Percentiles rank a stretch among this genome's conserved stretches.
Evolutionary conservation across 2,888 invertebrate species (phyloP).

Genomic region (Yponomeuta malinellus): DNA sequence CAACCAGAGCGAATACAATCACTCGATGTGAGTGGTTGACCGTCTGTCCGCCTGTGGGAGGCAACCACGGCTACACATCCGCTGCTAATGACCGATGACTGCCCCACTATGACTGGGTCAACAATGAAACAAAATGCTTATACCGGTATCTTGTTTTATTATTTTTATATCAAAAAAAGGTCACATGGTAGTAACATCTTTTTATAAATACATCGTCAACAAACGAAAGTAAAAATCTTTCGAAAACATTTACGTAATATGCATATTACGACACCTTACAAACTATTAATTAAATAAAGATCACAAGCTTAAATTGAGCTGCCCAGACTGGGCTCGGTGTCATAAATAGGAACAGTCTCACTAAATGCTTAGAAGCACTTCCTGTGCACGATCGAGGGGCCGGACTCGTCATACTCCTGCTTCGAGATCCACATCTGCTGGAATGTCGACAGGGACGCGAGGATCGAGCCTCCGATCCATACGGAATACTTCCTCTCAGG

Average conservation of each 20-base stretch:
- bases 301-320: conserved; percentile 74
- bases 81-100: conserved; percentile 4
- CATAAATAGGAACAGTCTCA: conserved; percentile 66
- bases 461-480: conserved; percentile 95
- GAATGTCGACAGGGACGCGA: conserved; percentile 94
- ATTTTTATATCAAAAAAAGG: conserved; percentile 64
- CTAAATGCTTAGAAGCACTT: conserved; percentile 91
- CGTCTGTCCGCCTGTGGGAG: neutral
- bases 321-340: conserved; percentile 61
- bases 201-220: conserved; percentile 70
- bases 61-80: neutral
- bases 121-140: conserved; percentile 46
- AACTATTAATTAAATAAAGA: conserved; percentile 70
- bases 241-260: conserved; percentile 65
- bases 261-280: conserved; percentile 75
- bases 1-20: neutral
- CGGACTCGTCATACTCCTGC: conserved; percentile 98
- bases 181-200: conserved; percentile 62
- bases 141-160: conserved; percentile 72
- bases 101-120: conserved; percentile 7
- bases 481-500: conserved; percentile 96
- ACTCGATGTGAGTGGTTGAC: neutral
- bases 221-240: conserved; percentile 45
- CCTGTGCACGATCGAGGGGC: conserved; percentile 97
- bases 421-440: conserved; percentile 98